Evolutionary conservation across 2,113 vertebrate genomes (phyloP).

Genomic region (Hystrix cristata): DNA sequence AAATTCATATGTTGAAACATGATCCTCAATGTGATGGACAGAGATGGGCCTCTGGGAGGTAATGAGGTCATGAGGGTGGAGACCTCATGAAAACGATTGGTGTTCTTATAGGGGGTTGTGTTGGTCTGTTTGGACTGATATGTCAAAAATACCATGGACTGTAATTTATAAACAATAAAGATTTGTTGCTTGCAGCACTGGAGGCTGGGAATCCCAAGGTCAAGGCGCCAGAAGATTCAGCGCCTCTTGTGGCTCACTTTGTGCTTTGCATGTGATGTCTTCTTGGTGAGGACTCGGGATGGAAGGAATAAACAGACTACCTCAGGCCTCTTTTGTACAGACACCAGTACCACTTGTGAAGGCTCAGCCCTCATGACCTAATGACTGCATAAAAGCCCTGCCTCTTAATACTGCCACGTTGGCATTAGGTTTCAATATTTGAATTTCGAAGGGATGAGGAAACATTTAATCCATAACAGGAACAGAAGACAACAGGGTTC

Average conservation of each 20-base stretch:
- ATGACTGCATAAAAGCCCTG: neutral
- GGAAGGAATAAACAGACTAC: neutral
- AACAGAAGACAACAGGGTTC: neutral
- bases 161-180: neutral
- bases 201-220: neutral
- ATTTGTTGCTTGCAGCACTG: neutral
- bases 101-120: neutral
- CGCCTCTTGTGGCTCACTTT: neutral
- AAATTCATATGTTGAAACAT: neutral
- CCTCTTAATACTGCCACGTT: neutral
- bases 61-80: neutral
- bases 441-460: neutral
- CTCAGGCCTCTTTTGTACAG: neutral
- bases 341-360: neutral
- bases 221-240: neutral
- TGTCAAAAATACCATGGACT: neutral
- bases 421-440: neutral
- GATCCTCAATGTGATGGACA: neutral
- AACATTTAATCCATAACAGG: neutral
- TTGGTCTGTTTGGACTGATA: neutral
- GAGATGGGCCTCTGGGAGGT: neutral
- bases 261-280: no score
- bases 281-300: neutral
- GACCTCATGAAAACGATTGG: neutral
- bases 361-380: neutral